Evolutionary conservation across 2,113 vertebrate species (phyloP), one percentile per base, ranked within the genome.

Genomic region (Platycercus adscitus): DNA sequence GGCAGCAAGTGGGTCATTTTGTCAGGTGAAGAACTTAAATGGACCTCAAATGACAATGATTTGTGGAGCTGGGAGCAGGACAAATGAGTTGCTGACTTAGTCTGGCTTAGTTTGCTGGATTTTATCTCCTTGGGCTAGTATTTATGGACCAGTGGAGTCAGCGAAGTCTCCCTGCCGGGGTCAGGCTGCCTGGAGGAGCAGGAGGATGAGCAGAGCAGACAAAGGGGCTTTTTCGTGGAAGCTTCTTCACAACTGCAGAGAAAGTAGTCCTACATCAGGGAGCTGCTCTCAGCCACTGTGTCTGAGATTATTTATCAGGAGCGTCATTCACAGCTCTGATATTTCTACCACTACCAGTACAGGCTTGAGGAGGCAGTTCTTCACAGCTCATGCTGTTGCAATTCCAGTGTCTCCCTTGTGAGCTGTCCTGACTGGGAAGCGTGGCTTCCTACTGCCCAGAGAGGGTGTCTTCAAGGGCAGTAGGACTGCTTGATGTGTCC

Each of bases 341-440:
- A 33, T 65, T 55, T 28, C 35, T 35, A 43, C 25, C 28, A 13
- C 4, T 3, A 17, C 31, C 47, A 3, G 41, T 0, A 6, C 20
- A 2, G 31, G 8, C 4, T 5, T 10, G n/a, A 26, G 33, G 26
- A 41, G 21, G 50, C 63, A 8, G 19, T 3, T 39, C 43, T 29
- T 24, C 2, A 20, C 1, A 7, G 26, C 7, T 46, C 5, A 0
- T 5, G 28, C 53, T 23, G 13, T 5, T 39, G 33, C 6, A 24
- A 23, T 6, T 78, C 31, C 65, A 3, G 1, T 7, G 49, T 78
- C 7, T 49, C 64, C 63, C 4, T 13, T 44, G n/a, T 52, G 86
- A 65, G 78, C 28, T 0, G 3, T 18, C 13, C 26, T 0, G 1
- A 16, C 12, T 0, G 4, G 46, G 15, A 15, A n/a, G 26, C 31